phyloP scores from a whole-genome alignment of 92 coral and sea anemone species.

The Palythoa grandiflora region DNA sequence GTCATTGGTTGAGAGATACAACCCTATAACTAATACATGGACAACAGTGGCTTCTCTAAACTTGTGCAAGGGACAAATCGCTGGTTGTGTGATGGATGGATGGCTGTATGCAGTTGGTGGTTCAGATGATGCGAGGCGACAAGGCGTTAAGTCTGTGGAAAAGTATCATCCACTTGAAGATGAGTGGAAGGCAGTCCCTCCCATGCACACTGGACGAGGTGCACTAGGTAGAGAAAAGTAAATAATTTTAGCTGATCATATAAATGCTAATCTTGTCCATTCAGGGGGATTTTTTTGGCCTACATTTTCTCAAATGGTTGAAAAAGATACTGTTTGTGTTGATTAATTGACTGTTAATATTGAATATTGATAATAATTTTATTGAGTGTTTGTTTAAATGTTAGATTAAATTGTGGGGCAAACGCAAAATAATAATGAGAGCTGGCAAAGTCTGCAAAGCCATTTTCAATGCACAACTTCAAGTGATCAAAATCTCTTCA shows the following conservation, averaged over 20 bases:
- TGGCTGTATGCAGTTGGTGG: slow-evolving; percentile 67
- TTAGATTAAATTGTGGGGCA: no score
- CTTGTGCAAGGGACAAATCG: slow-evolving; percentile 63
- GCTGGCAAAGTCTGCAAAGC: no score
- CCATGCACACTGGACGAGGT: slow-evolving; percentile 67
- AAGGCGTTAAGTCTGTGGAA: slow-evolving; percentile 72
- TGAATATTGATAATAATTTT: no score
- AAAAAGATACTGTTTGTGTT: no score
- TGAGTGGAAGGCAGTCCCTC: slow-evolving; percentile 55
- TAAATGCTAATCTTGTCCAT: no score
- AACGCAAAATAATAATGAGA: no score
- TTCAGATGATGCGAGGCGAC: slow-evolving; percentile 58
- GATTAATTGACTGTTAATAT: no score
- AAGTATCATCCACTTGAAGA: slow-evolving; percentile 53
- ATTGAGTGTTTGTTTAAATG: no score
- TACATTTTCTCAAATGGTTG: no score
- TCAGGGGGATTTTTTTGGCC: no score
- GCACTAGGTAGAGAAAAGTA: slow-evolving; percentile 52
- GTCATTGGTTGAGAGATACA: slow-evolving; percentile 62
- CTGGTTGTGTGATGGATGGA: slow-evolving; percentile 70
- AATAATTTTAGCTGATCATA: neutral
- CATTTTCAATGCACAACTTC: no score
- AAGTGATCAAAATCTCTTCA: no score
- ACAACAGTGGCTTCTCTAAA: slow-evolving; percentile 50
- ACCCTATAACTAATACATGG: slow-evolving; percentile 63